A percentile compares a stretch with the other conserved stretches of the same genome.
phyloP scores from a whole-genome alignment of 2,113 vertebrate genomes.

The Ornithorhynchus anatinus region DNA sequence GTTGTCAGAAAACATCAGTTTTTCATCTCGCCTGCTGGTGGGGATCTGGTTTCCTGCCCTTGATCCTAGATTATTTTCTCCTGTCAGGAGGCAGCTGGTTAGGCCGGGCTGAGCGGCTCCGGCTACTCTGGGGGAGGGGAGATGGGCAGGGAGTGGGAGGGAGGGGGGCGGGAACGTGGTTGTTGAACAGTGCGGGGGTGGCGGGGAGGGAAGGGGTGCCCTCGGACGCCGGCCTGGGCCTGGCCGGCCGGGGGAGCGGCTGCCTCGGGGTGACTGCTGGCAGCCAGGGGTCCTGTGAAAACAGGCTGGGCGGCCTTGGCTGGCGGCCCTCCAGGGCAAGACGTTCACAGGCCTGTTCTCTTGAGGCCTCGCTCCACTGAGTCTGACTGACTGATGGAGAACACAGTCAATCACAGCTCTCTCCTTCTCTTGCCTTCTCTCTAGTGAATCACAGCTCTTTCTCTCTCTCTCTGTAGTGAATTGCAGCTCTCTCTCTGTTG shows the following conservation, averaged over 20 bases:
- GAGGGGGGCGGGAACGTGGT: conserved; percentile 29
- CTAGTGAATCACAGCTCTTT: conserved; percentile 64
- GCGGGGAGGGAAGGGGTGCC: no score
- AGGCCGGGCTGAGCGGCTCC: conserved; percentile 24
- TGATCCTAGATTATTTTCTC: conserved; percentile 61
- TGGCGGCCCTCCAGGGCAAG: conserved; percentile 69
- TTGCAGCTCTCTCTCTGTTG: conserved; percentile 44
- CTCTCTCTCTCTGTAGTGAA: no score
- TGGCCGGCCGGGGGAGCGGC: conserved; percentile 12
- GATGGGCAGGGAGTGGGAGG: not conserved
- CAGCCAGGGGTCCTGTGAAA: conserved; percentile 78
- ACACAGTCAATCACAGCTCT: conserved; percentile 67
- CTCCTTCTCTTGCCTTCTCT: conserved; percentile 41
- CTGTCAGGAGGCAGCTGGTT: conserved; percentile 53
- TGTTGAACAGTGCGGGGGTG: no score
- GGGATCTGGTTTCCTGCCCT: conserved; percentile 60
- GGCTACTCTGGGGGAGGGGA: conserved; percentile 11
- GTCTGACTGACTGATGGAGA: conserved; percentile 56
- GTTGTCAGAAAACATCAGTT: conserved; percentile 5
- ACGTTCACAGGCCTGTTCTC: conserved; percentile 78
- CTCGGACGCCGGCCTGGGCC: no score
- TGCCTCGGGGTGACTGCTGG: conserved; percentile 55
- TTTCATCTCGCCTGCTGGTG: conserved; percentile 40
- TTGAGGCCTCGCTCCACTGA: conserved; percentile 67
- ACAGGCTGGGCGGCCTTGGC: conserved; percentile 50